Evolutionary conservation across 2,888 invertebrate genomes (phyloP).

Genomic region (Smittia aterrima): DNA sequence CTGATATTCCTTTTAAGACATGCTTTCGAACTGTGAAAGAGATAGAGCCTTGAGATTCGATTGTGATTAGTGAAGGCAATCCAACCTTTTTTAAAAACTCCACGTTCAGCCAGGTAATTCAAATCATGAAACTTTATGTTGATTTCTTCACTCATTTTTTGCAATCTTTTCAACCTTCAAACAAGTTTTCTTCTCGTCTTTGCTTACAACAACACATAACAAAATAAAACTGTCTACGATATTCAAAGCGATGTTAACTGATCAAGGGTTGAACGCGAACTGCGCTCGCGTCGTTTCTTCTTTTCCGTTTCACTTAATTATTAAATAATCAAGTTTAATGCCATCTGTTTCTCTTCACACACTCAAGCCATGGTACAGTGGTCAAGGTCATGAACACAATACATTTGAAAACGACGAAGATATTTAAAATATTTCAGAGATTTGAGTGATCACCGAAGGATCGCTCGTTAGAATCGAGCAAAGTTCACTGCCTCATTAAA

Average conservation of each 20-base stretch:
- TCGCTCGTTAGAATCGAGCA: no score
- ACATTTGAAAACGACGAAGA: no score
- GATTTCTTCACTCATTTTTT: background rate
- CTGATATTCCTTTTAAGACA: slow-evolving; percentile 18
- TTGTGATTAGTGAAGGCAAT: background rate
- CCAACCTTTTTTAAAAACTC: background rate
- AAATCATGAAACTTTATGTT: slow-evolving; percentile 11
- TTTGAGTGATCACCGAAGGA: no score
- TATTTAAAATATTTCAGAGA: no score
- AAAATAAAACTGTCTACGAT: background rate
- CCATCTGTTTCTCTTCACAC: background rate
- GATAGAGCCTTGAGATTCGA: background rate
- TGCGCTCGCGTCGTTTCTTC: background rate
- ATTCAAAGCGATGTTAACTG: background rate
- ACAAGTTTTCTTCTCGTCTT: background rate
- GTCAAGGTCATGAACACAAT: no score
- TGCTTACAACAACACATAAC: background rate
- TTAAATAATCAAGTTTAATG: background rate
- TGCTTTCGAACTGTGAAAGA: background rate
- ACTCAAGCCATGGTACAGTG: no score
- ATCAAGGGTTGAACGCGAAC: background rate
- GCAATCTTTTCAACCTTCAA: background rate
- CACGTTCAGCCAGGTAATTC: background rate
- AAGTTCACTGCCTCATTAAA: no score
- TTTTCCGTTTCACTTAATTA: background rate